A percentile compares a stretch with the other conserved stretches of the same genome.
Evolutionary conservation across 2,797 vertebrate genomes (phyloP).

Genomic region (Chiropotes sagulatus): DNA sequence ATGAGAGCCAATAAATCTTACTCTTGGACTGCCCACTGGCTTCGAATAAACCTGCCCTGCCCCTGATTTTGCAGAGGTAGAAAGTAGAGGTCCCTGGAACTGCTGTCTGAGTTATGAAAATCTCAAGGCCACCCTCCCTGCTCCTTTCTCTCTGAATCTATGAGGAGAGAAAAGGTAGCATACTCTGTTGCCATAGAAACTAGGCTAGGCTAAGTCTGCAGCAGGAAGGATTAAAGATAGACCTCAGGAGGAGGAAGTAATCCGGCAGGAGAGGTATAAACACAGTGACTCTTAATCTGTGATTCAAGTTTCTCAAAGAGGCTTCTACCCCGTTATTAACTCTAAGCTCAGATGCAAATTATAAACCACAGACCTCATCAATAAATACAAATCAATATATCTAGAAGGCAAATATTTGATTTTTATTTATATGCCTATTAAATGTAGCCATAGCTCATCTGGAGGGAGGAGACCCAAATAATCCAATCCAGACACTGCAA

Average conservation of each 20-base stretch:
- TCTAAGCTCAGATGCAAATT: background rate
- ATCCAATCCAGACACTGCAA: background rate
- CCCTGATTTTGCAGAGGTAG: background rate
- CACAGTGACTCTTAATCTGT: background rate
- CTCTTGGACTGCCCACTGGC: background rate
- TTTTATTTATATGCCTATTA: background rate
- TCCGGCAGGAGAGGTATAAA: background rate
- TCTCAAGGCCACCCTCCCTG: background rate
- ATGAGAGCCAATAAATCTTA: background rate
- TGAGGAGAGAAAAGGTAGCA: background rate
- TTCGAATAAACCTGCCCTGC: background rate
- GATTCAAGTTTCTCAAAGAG: background rate
- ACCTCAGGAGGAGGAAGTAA: background rate
- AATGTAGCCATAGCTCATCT: background rate
- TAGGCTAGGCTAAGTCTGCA: background rate
- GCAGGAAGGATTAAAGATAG: conserved; percentile 57
- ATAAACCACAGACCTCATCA: conserved; percentile 19
- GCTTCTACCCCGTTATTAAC: background rate
- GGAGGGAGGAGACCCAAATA: background rate
- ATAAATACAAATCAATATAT: conserved; percentile 41
- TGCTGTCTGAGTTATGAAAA: background rate
- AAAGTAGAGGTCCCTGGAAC: background rate
- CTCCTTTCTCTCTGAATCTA: background rate
- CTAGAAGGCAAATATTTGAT: conserved; percentile 17
- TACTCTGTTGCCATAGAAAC: conserved; percentile 52